Evolutionary conservation across 2,797 vertebrate species (phyloP).

Genomic region (Anolis apletophallus): DNA sequence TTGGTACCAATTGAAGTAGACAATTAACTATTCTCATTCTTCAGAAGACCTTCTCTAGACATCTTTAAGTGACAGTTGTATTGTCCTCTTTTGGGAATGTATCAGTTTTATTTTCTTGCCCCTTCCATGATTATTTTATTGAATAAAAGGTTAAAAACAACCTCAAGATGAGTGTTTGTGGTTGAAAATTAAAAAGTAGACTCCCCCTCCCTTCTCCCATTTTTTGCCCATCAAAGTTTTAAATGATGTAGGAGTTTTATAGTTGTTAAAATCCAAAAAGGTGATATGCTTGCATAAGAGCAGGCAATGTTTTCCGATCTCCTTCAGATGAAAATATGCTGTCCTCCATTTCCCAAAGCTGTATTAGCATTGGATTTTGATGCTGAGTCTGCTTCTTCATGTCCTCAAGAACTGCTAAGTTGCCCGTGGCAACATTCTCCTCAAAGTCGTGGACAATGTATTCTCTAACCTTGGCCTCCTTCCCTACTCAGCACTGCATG

Average conservation of each 20-base stretch:
- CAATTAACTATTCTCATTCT: not conserved
- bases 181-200: not conserved
- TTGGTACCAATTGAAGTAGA: not conserved
- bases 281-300: no score
- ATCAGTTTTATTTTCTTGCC: no score
- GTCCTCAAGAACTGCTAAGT: constrained; percentile 20
- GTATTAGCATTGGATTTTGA: constrained; percentile 29
- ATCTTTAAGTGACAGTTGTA: no score
- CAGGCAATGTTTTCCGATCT: not conserved
- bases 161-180: not conserved
- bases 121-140: no score
- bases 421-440: constrained; percentile 52
- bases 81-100: no score
- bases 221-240: no score
- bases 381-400: constrained; percentile 36
- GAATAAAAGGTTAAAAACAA: not conserved
- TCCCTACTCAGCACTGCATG: not conserved
- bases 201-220: not conserved
- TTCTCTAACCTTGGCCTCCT: constrained; percentile 54
- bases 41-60: not conserved
- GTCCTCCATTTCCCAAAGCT: not conserved
- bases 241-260: not conserved
- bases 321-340: constrained; percentile 28
- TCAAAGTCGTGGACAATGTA: constrained; percentile 54
- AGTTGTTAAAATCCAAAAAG: not conserved